Conservation (phyloP, 2,797 vertebrate species). For the Phrynocephalus guinanensis region DNA sequence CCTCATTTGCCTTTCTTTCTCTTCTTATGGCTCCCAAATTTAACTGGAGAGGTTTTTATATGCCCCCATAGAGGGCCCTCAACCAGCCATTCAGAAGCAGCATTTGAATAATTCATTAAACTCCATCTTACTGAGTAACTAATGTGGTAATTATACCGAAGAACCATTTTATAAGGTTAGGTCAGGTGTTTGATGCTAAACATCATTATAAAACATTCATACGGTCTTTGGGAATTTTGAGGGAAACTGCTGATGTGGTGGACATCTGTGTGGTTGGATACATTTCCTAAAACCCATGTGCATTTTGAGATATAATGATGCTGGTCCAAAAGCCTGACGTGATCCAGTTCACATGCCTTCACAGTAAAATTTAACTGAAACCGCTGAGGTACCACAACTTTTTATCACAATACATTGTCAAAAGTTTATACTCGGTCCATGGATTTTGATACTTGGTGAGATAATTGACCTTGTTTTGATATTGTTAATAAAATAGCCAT, state of each 20-base stretch:
- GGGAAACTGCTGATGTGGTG: slow-evolving; percentile 57
- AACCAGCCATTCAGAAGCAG: slow-evolving; percentile 62
- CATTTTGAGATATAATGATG: slow-evolving; percentile 18
- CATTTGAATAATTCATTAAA: slow-evolving; percentile 80
- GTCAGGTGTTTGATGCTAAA: slow-evolving; percentile 71
- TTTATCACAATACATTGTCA: slow-evolving; percentile 7
- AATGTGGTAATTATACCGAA: slow-evolving; percentile 80
- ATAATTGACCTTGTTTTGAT: slow-evolving; percentile 7
- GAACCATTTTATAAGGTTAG: slow-evolving; percentile 78
- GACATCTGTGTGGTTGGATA: slow-evolving; percentile 60
- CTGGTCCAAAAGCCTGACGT: slow-evolving; percentile 15
- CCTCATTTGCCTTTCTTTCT: slow-evolving; percentile 44
- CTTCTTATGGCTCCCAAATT: slow-evolving; percentile 56
- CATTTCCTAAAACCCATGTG: slow-evolving; percentile 55
- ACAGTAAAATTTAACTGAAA: not conserved
- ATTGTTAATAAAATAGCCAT: slow-evolving; percentile 13
- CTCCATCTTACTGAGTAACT: slow-evolving; percentile 78
- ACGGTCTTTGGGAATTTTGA: slow-evolving; percentile 69
- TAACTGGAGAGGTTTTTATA: slow-evolving; percentile 43
- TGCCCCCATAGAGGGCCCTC: slow-evolving; percentile 55
- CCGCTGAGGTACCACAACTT: not conserved
- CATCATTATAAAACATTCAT: slow-evolving; percentile 78
- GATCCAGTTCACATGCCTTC: not conserved
- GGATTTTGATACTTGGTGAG: not conserved
- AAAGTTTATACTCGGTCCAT: not conserved